Evolutionary conservation across 2,797 vertebrate genomes (phyloP).

Genomic region (Tympanoctomys barrerae): DNA sequence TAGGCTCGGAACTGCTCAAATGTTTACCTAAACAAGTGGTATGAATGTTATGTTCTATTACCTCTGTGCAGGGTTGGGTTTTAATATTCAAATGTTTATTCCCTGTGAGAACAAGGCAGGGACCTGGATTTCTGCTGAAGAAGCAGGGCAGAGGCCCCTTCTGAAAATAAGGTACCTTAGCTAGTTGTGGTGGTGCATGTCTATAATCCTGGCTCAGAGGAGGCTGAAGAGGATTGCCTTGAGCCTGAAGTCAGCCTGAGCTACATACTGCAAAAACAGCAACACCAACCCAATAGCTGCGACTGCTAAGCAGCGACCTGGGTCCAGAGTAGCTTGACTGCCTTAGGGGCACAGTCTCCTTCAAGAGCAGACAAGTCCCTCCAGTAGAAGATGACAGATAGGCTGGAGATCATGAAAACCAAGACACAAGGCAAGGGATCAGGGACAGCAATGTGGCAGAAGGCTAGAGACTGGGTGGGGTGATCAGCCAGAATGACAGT

Average conservation of each 20-base stretch:
- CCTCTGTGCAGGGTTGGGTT: neutral
- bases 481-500: neutral
- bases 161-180: neutral
- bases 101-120: neutral
- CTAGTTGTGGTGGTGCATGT: neutral
- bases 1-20: neutral
- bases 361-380: neutral
- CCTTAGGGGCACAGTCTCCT: accelerated
- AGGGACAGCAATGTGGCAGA: neutral
- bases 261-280: neutral
- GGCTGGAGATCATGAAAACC: neutral
- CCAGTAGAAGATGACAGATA: neutral
- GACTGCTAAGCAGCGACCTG: neutral
- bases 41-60: neutral
- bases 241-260: neutral
- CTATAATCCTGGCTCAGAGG: neutral
- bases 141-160: neutral
- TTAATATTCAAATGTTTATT: neutral
- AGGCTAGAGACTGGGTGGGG: neutral
- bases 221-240: neutral
- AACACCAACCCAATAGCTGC: neutral
- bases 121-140: neutral
- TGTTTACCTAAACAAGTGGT: neutral
- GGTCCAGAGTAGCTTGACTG: neutral
- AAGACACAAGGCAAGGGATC: neutral